Conservation (phyloP, 2,888 invertebrate species). For the Nomada ruficornis region DNA sequence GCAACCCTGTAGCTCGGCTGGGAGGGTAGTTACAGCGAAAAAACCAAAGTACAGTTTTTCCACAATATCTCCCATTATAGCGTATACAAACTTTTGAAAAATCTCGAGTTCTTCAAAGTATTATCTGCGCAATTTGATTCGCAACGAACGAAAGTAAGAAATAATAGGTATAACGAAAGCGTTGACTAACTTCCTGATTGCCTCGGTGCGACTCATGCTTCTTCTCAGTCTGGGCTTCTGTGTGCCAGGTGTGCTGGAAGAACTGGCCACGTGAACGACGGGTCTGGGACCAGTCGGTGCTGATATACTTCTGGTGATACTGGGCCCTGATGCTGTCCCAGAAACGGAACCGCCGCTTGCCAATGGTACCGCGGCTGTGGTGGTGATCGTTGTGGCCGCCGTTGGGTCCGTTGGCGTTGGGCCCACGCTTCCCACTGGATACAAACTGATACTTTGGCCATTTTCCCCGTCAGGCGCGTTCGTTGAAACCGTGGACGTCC, state of each 20-base stretch:
- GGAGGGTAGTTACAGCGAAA: no score
- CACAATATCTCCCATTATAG: no score
- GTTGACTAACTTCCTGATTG: conserved; percentile 83
- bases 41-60: no score
- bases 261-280: conserved; percentile 74
- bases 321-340: conserved; percentile 60
- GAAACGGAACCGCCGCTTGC: conserved; percentile 43
- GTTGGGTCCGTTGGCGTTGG: conserved; percentile 69
- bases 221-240: conserved; percentile 85
- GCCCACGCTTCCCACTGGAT: conserved; percentile 75
- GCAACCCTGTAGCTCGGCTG: no score
- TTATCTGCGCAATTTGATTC: no score
- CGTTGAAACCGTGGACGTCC: conserved; percentile 80
- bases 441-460: conserved; percentile 78
- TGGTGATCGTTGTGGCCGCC: conserved; percentile 70
- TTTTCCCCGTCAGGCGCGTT: conserved; percentile 77
- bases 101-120: no score
- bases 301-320: conserved; percentile 78
- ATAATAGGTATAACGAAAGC: background rate
- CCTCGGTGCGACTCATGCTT: conserved; percentile 84
- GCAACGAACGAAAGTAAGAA: no score
- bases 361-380: conserved; percentile 58
- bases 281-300: conserved; percentile 80
- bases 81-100: no score
- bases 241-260: conserved; percentile 80